phyloP scores from a whole-genome alignment of 2,888 invertebrate species.

The Petrophora chlorosata region DNA sequence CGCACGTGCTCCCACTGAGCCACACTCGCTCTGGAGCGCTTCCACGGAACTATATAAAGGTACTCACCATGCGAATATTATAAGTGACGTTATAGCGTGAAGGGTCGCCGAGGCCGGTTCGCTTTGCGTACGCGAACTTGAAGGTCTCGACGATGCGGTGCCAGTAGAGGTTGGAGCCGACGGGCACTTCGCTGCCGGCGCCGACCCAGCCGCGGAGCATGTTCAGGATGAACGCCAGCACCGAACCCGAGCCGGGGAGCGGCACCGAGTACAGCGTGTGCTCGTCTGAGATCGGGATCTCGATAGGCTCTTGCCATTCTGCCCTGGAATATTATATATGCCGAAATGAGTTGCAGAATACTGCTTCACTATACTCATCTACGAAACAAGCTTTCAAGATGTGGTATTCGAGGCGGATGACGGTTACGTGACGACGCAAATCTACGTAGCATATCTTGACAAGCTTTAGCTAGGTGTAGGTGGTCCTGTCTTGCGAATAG shows the following conservation, averaged over 20 bases:
- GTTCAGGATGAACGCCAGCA: constrained; percentile 92
- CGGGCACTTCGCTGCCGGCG: constrained; percentile 55
- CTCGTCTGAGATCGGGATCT: constrained; percentile 82
- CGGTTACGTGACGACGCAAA: too few species aligned
- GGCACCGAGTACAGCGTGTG: constrained; percentile 90
- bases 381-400: too few species aligned
- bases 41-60: too few species aligned
- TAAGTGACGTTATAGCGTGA: constrained; percentile 56
- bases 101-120: constrained; percentile 92
- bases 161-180: constrained; percentile 78
- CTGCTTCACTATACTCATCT: too few species aligned
- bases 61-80: constrained; percentile 56
- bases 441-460: too few species aligned
- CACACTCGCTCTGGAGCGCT: too few species aligned
- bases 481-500: too few species aligned
- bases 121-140: constrained; percentile 95
- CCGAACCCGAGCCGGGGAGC: constrained; percentile 93
- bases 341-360: too few species aligned
- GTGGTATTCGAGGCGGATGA: too few species aligned
- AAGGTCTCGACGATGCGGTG: constrained; percentile 94
- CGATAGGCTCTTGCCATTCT: constrained; percentile 86
- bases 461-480: too few species aligned
- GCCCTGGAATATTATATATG: constrained; percentile 72
- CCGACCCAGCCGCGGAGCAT: constrained; percentile 86
- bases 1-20: too few species aligned